Evolutionary conservation across 2,888 invertebrate genomes (phyloP), one percentile per base, ranked within the genome.

Genomic region (Anarsia innoxiella): DNA sequence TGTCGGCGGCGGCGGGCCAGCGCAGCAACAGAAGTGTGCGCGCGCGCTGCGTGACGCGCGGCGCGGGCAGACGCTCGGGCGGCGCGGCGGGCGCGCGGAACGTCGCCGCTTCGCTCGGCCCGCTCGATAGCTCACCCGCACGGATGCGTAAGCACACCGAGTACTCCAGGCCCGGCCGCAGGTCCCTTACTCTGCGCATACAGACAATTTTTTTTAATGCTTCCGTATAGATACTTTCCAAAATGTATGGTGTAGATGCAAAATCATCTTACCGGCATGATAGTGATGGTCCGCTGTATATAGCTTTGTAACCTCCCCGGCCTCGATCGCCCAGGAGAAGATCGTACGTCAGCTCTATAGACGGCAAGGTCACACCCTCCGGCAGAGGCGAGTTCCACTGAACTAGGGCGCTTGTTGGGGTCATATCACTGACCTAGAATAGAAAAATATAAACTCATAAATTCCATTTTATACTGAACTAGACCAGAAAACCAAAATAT

Each of bases 101-200:
- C 51, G 90, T 90, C 41, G 91, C 89, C 37, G 93, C 90, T 59
- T 92, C 92, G 41, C 93, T 93, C 5, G 91, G 89, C 25, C 89
- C 88, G 35, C 94, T 94, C 46, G 90, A 89, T 45, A 91, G 66
- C 61, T 90, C 90, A 48, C 94, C 93, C 45, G 92, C 75, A 57
- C 91, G 89, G 51, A 93, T 93, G 73, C 92, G 92, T 48, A 93
- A 84, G 58, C 93, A 91, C 51, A 95, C 91, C 42, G 91, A 90
- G 77, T 95, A 96, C 66, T 94, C 93, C 65, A 93, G 92, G n/a
- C 93, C 94, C 9, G 96, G 95, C 66, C 91, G 89, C 57, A 96
- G 83, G 74, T 95, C 94, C 68, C 93, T 91, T 45, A 96, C 91
- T 53, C 85, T 85, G 61, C 3, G 30, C 13, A 28, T n/a, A 37